Conservation (phyloP, 2,113 vertebrate genomes). For the Odontophorus gujanensis region DNA sequence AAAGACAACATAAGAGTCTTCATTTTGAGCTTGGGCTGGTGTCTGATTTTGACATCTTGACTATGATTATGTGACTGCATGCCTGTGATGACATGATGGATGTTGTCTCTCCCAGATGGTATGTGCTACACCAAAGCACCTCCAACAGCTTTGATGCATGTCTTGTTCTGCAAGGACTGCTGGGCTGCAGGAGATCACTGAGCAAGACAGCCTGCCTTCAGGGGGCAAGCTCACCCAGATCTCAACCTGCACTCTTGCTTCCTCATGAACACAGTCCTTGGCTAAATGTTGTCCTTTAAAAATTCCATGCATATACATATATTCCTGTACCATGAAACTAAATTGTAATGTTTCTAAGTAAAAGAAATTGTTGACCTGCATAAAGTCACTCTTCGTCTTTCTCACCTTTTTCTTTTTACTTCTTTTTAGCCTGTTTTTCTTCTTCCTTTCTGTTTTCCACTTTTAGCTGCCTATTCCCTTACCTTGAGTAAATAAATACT, state of each 20-base stretch:
- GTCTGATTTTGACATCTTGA: neutral
- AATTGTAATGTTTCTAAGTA: neutral
- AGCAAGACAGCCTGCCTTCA: neutral
- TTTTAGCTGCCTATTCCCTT: neutral
- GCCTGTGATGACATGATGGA: neutral
- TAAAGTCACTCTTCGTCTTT: neutral
- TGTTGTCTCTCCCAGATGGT: neutral
- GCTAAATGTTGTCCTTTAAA: neutral
- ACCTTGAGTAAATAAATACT: neutral
- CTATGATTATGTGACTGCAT: neutral
- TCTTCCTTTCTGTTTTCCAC: neutral
- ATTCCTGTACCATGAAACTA: neutral
- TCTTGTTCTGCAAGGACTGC: neutral
- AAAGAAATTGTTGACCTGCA: neutral
- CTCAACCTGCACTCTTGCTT: neutral
- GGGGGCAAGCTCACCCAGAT: neutral
- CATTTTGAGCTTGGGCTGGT: neutral
- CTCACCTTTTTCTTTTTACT: neutral
- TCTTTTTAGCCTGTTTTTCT: neutral
- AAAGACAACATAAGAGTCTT: neutral
- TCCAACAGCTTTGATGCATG: neutral
- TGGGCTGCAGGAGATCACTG: neutral
- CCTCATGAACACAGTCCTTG: neutral
- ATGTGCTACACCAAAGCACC: neutral
- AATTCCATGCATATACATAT: neutral